phyloP scores from a whole-genome alignment of 2,797 vertebrate species.

The Heterohyrax brucei region DNA sequence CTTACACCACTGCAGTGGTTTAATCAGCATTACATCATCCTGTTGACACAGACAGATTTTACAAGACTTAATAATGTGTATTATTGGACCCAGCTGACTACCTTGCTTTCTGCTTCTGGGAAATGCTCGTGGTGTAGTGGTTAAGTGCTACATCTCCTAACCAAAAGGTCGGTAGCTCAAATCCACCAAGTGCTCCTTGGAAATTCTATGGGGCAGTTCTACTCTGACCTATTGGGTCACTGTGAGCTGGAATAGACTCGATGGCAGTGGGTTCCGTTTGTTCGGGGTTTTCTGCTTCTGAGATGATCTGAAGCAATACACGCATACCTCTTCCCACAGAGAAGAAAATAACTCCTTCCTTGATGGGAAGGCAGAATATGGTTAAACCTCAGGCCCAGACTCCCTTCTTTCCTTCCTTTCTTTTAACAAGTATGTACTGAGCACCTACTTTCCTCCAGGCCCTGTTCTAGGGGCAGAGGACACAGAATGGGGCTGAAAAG shows the following conservation, averaged over 20 bases:
- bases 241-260: too few relatives aligned
- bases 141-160: too few relatives aligned
- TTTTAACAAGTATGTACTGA: neutral
- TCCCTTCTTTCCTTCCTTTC: neutral
- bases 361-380: neutral
- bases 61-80: neutral
- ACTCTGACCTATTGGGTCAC: too few relatives aligned
- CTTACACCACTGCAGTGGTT: neutral
- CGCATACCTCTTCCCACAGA: neutral
- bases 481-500: neutral
- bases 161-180: too few relatives aligned
- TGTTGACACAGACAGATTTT: slow-evolving; percentile 3
- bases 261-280: too few relatives aligned
- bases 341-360: neutral
- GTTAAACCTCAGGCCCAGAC: neutral
- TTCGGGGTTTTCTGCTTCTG: neutral
- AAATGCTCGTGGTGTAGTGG: too few relatives aligned
- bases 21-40: neutral
- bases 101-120: neutral
- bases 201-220: too few relatives aligned
- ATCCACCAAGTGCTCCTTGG: too few relatives aligned
- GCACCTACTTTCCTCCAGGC: neutral
- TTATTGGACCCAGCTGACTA: neutral
- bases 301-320: neutral
- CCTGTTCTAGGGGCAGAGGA: neutral